Conservation (phyloP, 2,888 invertebrate genomes). For the Thysanoteuthis rhombus region DNA sequence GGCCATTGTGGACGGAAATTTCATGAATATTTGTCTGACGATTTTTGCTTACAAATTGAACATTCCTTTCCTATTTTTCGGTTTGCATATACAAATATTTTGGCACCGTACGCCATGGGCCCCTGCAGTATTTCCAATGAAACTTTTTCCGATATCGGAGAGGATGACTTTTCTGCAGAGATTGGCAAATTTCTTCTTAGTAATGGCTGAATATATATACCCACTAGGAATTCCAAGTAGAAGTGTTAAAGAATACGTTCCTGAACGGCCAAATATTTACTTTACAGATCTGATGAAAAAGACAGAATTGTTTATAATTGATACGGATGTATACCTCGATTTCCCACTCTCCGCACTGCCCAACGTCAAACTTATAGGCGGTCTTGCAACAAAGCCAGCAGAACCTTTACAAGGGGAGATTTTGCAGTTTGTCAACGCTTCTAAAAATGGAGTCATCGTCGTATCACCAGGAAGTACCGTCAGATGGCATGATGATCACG, state of each 20-base stretch:
- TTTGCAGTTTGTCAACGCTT: slow-evolving; percentile 35
- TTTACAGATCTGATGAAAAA: slow-evolving; percentile 31
- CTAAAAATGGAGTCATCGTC: slow-evolving; percentile 38
- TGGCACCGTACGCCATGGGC: neutral
- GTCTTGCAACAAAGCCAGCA: slow-evolving; percentile 37
- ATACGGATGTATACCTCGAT: slow-evolving; percentile 37
- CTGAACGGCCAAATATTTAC: slow-evolving; percentile 31
- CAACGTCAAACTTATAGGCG: slow-evolving; percentile 38
- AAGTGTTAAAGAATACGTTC: slow-evolving; percentile 33
- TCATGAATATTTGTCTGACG: too few relatives aligned
- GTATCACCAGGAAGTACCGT: slow-evolving; percentile 40
- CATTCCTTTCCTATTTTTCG: neutral
- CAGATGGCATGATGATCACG: slow-evolving; percentile 26
- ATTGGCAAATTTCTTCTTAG: neutral
- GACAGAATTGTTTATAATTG: slow-evolving; percentile 38
- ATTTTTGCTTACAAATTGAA: neutral
- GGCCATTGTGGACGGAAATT: too few relatives aligned
- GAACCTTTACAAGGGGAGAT: slow-evolving; percentile 35
- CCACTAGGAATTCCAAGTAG: neutral
- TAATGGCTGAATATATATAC: neutral
- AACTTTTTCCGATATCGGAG: neutral
- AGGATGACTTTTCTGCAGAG: neutral
- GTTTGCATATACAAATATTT: neutral
- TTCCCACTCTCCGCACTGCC: slow-evolving; percentile 37
- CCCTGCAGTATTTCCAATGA: neutral